Conservation (phyloP, 2,888 invertebrate species). For the Troilus luridus region DNA sequence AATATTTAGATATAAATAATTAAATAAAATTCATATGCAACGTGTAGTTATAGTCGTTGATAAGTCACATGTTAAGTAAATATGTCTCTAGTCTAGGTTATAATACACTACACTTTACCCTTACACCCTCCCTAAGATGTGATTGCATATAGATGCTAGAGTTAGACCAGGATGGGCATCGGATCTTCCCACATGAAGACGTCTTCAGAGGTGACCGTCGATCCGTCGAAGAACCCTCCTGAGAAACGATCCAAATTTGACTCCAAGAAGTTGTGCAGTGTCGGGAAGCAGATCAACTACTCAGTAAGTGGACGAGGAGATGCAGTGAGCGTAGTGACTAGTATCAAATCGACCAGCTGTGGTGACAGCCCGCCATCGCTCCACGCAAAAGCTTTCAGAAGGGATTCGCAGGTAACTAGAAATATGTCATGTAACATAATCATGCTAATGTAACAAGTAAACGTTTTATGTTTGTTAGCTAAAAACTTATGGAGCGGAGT, state of each 20-base stretch:
- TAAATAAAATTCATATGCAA: neutral
- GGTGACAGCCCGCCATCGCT: neutral
- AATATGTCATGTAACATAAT: neutral
- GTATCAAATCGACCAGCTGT: slow-evolving; percentile 13
- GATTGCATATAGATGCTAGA: slow-evolving; percentile 16
- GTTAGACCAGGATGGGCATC: slow-evolving; percentile 14
- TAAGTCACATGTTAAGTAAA: slow-evolving; percentile 30
- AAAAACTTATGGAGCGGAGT: too few relatives aligned
- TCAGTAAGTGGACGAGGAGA: slow-evolving; percentile 9
- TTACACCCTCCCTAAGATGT: slow-evolving; percentile 9
- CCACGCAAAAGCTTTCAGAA: neutral
- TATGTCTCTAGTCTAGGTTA: neutral
- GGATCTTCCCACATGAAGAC: neutral
- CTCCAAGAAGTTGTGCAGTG: neutral
- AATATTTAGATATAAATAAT: neutral
- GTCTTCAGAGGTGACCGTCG: neutral
- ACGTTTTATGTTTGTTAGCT: neutral
- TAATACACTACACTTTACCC: slow-evolving; percentile 9
- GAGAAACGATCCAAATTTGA: neutral
- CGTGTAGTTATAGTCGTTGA: neutral
- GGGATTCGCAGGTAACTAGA: neutral
- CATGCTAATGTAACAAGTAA: neutral
- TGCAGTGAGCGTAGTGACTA: neutral
- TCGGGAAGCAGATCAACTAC: slow-evolving; percentile 47
- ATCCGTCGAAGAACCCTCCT: neutral